Evolutionary conservation across 2,797 vertebrate species (phyloP).

Genomic region (Erethizon dorsatum): DNA sequence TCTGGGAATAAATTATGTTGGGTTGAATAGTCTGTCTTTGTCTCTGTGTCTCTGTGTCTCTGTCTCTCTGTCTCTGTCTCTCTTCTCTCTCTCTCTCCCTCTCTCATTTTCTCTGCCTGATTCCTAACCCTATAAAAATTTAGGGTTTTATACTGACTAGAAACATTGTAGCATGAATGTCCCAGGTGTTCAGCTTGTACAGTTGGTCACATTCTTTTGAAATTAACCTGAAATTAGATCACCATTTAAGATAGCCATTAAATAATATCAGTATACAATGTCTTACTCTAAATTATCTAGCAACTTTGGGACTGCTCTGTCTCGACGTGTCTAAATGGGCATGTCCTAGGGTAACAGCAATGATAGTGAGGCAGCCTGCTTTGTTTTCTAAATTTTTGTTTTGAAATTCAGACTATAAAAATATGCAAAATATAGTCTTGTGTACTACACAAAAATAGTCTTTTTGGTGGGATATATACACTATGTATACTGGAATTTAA

Average conservation of each 20-base stretch:
- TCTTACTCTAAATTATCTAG: background rate
- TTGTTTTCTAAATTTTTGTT: conserved; percentile 2
- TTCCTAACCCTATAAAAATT: background rate
- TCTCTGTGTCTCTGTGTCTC: background rate
- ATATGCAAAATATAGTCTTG: background rate
- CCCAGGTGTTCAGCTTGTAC: background rate
- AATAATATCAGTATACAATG: background rate
- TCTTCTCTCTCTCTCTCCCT: too few relatives aligned
- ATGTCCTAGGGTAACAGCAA: background rate
- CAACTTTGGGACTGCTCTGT: background rate
- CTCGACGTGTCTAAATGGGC: background rate
- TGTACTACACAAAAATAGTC: background rate
- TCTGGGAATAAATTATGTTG: background rate
- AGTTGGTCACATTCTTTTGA: conserved; percentile 59
- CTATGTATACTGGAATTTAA: background rate
- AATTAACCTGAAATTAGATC: conserved; percentile 57
- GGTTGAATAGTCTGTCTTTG: background rate
- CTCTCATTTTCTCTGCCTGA: background rate
- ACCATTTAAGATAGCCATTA: background rate
- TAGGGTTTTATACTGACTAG: background rate
- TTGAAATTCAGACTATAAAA: conserved; percentile 50
- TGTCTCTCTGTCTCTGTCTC: background rate
- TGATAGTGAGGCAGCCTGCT: background rate
- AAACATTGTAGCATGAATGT: conserved; percentile 39
- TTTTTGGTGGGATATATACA: background rate